phyloP scores from a whole-genome alignment of 2,113 vertebrate species.

The Bos taurus region ARS-UCD2.0 NC_037346.1:34500501-34501000 shows the following conservation, averaged over 20 bases:
- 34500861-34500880: not conserved
- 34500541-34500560: conserved; percentile 86
- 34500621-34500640: not conserved
- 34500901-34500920: not conserved
- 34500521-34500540: conserved; percentile 99
- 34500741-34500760: not conserved
- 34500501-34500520: conserved; percentile 95
- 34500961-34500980: not conserved
- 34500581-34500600: not conserved
- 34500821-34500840: fast-evolving
- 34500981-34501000: not conserved
- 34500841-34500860: not conserved
- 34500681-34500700: not conserved
- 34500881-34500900: not conserved
- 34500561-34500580: not conserved
- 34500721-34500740: not conserved
- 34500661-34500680: not conserved
- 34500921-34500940: not conserved
- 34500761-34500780: not conserved
- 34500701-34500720: not conserved
- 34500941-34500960: not conserved
- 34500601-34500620: not conserved
- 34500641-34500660: not conserved
- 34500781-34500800: not conserved
- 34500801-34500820: too few relatives aligned